A percentile compares a stretch with the other conserved stretches of the same genome.
phyloP scores from a whole-genome alignment of 1,140 invertebrate genomes.

The Trachelipus rathkii region DNA sequence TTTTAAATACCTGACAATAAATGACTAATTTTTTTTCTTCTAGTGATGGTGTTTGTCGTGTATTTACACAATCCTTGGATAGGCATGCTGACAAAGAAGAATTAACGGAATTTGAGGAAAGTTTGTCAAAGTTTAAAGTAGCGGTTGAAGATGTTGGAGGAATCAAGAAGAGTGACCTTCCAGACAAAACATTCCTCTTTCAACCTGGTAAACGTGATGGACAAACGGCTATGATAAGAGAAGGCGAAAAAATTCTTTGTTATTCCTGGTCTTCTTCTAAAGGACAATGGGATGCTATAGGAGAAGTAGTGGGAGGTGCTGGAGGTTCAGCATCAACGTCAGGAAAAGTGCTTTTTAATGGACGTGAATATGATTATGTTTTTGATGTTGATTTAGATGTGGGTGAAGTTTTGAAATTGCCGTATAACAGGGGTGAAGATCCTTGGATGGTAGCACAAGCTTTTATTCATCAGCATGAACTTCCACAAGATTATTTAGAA shows the following conservation, averaged over 20 bases:
- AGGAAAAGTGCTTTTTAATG: conserved; percentile 74
- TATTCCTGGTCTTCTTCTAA: conserved; percentile 59
- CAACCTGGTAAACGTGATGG: conserved; percentile 77
- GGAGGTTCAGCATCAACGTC: conserved; percentile 59
- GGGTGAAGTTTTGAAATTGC: conserved; percentile 79
- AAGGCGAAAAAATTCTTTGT: conserved; percentile 66
- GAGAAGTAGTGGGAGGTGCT: conserved; percentile 79
- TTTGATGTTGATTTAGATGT: conserved; percentile 92
- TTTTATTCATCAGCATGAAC: conserved; percentile 66
- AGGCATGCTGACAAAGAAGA: conserved; percentile 61
- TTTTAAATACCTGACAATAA: too few relatives aligned
- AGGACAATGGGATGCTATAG: conserved; percentile 75
- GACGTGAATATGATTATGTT: conserved; percentile 87
- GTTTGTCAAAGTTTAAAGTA: conserved; percentile 61
- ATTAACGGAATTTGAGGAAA: conserved; percentile 66
- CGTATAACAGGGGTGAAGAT: conserved; percentile 74
- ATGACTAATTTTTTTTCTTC: not conserved
- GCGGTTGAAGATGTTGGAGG: conserved; percentile 50
- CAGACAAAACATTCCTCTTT: conserved; percentile 58
- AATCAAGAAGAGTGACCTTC: conserved; percentile 42
- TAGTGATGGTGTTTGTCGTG: conserved; percentile 78
- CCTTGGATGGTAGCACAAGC: conserved; percentile 62
- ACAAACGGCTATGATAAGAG: conserved; percentile 76
- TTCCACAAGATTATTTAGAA: conserved; percentile 83
- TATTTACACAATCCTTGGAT: conserved; percentile 70